phyloP scores from a whole-genome alignment of 2,888 invertebrate genomes.

The Cheilosia vulpina region DNA sequence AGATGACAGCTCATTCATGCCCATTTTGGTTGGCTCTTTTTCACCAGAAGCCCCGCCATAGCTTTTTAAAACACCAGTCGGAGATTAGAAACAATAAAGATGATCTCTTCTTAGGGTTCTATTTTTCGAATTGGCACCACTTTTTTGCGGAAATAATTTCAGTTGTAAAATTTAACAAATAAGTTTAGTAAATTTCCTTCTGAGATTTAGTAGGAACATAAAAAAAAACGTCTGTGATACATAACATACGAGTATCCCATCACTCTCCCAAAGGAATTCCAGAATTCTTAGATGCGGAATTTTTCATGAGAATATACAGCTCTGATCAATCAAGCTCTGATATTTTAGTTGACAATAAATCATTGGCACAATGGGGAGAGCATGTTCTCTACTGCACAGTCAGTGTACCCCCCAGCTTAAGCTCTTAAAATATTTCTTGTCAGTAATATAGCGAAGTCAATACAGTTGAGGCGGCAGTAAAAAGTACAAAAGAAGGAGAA shows the following conservation, averaged over 20 bases:
- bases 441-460: constrained; percentile 2
- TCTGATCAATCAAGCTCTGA: constrained; percentile 62
- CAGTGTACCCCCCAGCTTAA: background rate
- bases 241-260: background rate
- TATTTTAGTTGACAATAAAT: constrained; percentile 67
- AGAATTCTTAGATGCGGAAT: background rate
- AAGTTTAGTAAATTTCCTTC: too few species aligned
- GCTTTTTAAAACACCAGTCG: too few species aligned
- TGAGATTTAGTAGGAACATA: too few species aligned
- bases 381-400: background rate
- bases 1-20: too few species aligned
- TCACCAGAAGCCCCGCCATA: too few species aligned
- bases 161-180: too few species aligned
- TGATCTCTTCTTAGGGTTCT: too few species aligned
- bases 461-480: constrained; percentile 1
- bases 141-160: too few species aligned
- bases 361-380: constrained; percentile 29
- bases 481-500: constrained; percentile 6
- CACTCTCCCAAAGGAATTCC: background rate
- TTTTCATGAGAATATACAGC: constrained; percentile 10
- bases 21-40: too few species aligned
- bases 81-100: too few species aligned
- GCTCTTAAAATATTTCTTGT: constrained; percentile 11
- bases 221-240: background rate
- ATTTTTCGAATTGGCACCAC: too few species aligned